These are phyloP conservation scores for Ptilorrhoa leucosticta DNA, from an alignment of 2,113 vertebrate species.

Conservation along the genomic window DNA sequence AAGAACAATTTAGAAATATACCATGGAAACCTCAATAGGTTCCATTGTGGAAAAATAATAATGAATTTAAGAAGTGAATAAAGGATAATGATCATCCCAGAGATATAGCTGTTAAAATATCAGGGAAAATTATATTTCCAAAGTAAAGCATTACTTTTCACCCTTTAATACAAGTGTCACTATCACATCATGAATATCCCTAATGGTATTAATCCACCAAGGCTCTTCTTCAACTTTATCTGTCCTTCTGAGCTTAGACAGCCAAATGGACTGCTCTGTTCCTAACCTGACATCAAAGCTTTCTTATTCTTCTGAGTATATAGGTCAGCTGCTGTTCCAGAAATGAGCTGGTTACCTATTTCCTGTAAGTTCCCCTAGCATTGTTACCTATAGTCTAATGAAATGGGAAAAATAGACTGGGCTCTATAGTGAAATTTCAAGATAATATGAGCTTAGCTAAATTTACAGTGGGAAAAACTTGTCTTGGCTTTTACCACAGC, in stretches of 20 bases:
- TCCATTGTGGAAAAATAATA: slow-evolving; percentile 31
- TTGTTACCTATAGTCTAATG: not conserved
- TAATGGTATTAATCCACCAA: not conserved
- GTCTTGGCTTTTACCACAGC: not conserved
- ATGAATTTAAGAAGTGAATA: slow-evolving; percentile 1
- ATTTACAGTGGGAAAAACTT: not conserved
- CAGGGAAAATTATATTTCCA: slow-evolving; percentile 8
- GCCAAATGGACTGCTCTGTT: not conserved
- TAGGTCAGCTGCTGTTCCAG: not conserved
- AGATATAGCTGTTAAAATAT: slow-evolving; percentile 5
- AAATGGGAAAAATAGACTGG: not conserved
- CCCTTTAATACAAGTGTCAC: not conserved
- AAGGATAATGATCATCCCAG: not conserved
- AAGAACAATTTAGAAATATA: slow-evolving; percentile 45
- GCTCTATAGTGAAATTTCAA: not conserved
- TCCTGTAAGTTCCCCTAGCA: not conserved
- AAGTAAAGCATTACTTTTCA: slow-evolving; percentile 1
- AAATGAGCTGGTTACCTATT: not conserved
- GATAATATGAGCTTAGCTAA: not conserved
- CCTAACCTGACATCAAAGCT: not conserved
- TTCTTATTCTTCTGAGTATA: not conserved
- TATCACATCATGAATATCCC: not conserved
- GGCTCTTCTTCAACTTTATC: not conserved
- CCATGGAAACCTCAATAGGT: slow-evolving; percentile 14
- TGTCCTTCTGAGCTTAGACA: not conserved